Base-by-base conservation (phyloP, 2,113 vertebrate genomes). In the Entosphenus tridentatus region DNA sequence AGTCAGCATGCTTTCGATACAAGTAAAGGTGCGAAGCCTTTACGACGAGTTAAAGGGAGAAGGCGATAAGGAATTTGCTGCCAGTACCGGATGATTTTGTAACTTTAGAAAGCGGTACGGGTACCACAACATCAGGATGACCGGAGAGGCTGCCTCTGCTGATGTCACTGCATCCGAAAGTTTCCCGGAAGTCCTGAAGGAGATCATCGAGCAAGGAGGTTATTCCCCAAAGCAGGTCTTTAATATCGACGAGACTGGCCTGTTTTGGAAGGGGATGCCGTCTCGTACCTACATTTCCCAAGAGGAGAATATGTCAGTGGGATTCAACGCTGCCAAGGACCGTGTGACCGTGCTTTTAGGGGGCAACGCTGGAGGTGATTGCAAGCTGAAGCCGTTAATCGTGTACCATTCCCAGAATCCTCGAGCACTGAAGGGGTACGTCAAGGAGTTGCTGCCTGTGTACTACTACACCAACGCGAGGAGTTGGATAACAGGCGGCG, bases 321-420 rank as follows among this genome's bases (percentile, higher is more conserved):
- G 71, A 10, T 71, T 71, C 56, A 71, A 71, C 11, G 71, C 67
- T 55, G 68, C 71, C 12, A 71, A 70, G 10, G 71, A 71, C 68
- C 55, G 16, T 8, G 57, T 71, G 54, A 70, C 71, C 9, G 16
- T 71, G 55, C 71, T 71, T 14, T 8, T 70, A 11, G 68, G 68
- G 12, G 71, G 71, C 12, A 58, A 70, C n/a, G 57, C 56, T 55
- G n/a, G 55, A 3, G 57, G 17, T 4, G 55, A 70, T 58, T 12
- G 57, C 14, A 70, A 70, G 57, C 56, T 70, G 56, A 59, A 71
- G 68, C 68, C 71, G 9, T 9, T 70, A 14, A 16, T 57, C 10
- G 14, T 70, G 17, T 70, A 70, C 55, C 56, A 57, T 18, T 69
- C 13, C 12, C 16, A 70, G 3, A 68, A 55, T 70, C 71, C 62